Evolutionary conservation across 2,888 invertebrate genomes (phyloP).

Genomic region (Allophyes oxyacanthae): DNA sequence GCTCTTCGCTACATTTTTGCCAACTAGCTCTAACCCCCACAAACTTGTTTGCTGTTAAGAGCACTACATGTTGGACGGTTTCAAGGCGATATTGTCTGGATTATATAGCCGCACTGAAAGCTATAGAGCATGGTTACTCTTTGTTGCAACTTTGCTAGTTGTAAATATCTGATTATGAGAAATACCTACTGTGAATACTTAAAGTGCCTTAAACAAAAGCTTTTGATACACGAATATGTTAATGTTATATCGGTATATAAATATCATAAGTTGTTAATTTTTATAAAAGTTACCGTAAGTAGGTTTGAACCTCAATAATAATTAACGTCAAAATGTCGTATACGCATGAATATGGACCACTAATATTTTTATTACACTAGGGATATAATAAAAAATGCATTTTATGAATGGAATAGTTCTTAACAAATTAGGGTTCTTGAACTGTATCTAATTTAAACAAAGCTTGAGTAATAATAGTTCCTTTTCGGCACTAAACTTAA

Average conservation of each 20-base stretch:
- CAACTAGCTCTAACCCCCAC: conserved; percentile 21
- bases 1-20: conserved; percentile 33
- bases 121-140: conserved; percentile 20
- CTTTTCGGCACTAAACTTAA: conserved; percentile 38
- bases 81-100: conserved; percentile 18
- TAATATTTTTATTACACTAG: conserved; percentile 4
- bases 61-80: conserved; percentile 17
- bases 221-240: no score
- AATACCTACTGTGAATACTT: background rate
- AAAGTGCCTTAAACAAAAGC: no score
- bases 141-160: conserved; percentile 31
- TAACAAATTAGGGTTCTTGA: background rate
- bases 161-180: conserved; percentile 5
- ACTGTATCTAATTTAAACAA: conserved; percentile 10
- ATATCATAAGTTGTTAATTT: no score
- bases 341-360: conserved; percentile 14
- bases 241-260: no score
- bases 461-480: conserved; percentile 19
- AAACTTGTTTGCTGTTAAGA: conserved; percentile 18
- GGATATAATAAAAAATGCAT: conserved; percentile 19
- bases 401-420: conserved; percentile 18
- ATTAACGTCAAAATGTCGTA: conserved; percentile 6
- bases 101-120: conserved; percentile 31
- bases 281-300: no score
- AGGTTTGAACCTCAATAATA: no score